These are phyloP conservation scores for Nymphicus hollandicus DNA, from an alignment of 2,113 vertebrate genomes.

Conservation along the genomic window DNA sequence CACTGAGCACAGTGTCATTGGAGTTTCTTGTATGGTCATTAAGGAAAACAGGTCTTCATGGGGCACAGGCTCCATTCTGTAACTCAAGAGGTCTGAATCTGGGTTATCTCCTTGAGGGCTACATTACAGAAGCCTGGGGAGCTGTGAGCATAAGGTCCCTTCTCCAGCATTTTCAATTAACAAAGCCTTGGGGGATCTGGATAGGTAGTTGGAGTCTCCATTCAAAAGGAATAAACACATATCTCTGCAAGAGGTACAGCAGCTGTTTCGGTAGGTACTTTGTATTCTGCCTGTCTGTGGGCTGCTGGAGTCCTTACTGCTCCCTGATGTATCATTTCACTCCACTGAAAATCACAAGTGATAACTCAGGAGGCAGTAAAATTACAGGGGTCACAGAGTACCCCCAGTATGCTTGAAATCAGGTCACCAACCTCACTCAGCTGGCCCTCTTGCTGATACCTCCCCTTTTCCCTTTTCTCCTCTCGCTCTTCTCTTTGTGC, in stretches of 20 bases:
- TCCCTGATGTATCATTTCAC: slow-evolving; percentile 43
- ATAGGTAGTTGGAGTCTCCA: background rate
- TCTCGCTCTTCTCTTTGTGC: background rate
- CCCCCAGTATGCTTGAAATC: background rate
- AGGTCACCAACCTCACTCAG: slow-evolving; percentile 38
- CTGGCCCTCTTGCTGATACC: slow-evolving; percentile 16
- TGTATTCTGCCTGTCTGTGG: slow-evolving; percentile 9
- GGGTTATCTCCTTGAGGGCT: background rate
- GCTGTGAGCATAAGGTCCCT: background rate
- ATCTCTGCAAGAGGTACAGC: background rate
- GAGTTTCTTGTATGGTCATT: background rate
- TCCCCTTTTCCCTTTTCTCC: background rate
- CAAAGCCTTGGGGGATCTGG: background rate
- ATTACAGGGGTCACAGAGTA: background rate
- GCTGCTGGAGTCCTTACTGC: slow-evolving; percentile 32
- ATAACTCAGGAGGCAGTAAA: slow-evolving; percentile 56
- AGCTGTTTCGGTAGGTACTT: slow-evolving; percentile 1
- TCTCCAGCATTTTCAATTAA: background rate
- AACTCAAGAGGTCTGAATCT: background rate
- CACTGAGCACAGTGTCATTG: fast-evolving
- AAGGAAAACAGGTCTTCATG: background rate
- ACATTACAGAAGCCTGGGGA: background rate
- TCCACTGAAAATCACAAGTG: slow-evolving; percentile 52
- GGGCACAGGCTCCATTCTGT: background rate
- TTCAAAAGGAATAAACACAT: slow-evolving; percentile 14